Conservation (phyloP, 2,797 vertebrate genomes). For the Halcyon badia region DNA sequence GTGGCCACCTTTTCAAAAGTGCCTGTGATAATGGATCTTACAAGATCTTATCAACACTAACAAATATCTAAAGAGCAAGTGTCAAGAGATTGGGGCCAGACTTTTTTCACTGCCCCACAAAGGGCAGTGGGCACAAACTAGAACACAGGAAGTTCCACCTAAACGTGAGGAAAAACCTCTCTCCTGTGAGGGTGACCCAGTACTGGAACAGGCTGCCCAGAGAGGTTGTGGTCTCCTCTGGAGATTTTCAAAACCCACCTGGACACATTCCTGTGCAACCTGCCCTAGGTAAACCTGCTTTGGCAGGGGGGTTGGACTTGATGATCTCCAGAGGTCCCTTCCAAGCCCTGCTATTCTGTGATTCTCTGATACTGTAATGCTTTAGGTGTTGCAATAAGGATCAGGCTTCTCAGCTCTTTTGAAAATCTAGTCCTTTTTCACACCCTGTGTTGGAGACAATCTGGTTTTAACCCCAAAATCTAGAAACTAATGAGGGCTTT, state of each 20-base stretch:
- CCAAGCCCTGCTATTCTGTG: not conserved
- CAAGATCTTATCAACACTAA: not conserved
- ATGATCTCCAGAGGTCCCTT: not conserved
- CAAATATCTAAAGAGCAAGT: not conserved
- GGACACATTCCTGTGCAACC: not conserved
- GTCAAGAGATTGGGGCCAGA: not conserved
- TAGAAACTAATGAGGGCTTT: not conserved
- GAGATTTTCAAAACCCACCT: not conserved
- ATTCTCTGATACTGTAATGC: not conserved
- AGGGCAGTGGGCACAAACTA: not conserved
- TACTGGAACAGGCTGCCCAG: not conserved
- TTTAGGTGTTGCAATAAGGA: not conserved
- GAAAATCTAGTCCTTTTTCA: not conserved
- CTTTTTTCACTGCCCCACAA: not conserved
- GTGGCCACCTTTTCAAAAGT: not conserved
- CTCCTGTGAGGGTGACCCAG: not conserved
- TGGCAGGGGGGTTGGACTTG: not conserved
- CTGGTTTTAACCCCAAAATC: not conserved
- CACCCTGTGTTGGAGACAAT: accelerated
- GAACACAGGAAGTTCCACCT: not conserved
- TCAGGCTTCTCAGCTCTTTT: not conserved
- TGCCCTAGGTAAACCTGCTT: not conserved
- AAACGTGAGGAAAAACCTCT: not conserved
- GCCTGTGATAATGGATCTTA: not conserved
- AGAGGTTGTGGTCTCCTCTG: not conserved